These are phyloP conservation scores for Mionectes olivaceus DNA, from an alignment of 2,797 vertebrate species.

Conservation along the genomic window DNA sequence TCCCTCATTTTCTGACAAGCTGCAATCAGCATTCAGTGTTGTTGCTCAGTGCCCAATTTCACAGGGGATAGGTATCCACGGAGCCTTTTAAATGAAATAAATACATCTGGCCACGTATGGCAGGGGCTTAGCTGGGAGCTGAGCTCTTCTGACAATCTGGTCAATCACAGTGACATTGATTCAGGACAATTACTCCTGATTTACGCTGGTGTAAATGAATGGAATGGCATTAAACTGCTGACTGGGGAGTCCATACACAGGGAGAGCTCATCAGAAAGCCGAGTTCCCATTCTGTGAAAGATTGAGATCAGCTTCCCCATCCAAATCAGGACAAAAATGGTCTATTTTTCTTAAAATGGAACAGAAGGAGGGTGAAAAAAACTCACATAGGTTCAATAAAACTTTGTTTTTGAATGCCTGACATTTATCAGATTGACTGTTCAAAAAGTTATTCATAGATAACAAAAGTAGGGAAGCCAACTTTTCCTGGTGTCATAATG, in stretches of 20 bases:
- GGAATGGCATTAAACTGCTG: slow-evolving; percentile 63
- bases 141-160: slow-evolving; percentile 56
- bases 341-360: slow-evolving; percentile 66
- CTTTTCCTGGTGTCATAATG: neutral
- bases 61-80: slow-evolving; percentile 49
- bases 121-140: slow-evolving; percentile 37
- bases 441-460: slow-evolving; percentile 11
- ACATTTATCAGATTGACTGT: slow-evolving; percentile 41
- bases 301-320: slow-evolving; percentile 67
- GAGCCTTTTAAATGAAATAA: slow-evolving; percentile 59
- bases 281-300: slow-evolving; percentile 56
- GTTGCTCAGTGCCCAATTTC: slow-evolving; percentile 28
- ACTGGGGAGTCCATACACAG: slow-evolving; percentile 60
- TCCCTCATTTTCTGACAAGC: slow-evolving; percentile 54
- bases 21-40: slow-evolving; percentile 66
- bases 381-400: slow-evolving; percentile 41
- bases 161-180: slow-evolving; percentile 68
- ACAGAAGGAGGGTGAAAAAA: slow-evolving; percentile 33
- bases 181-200: slow-evolving; percentile 72
- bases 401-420: slow-evolving; percentile 37
- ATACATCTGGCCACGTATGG: slow-evolving; percentile 54
- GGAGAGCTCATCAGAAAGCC: slow-evolving; percentile 69
- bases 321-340: slow-evolving; percentile 66
- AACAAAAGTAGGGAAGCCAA: neutral
- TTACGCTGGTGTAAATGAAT: slow-evolving; percentile 71